These are phyloP conservation scores for Trissonchulus latispiculum DNA, from an alignment of 2,888 invertebrate species.

Conservation along the genomic window DNA sequence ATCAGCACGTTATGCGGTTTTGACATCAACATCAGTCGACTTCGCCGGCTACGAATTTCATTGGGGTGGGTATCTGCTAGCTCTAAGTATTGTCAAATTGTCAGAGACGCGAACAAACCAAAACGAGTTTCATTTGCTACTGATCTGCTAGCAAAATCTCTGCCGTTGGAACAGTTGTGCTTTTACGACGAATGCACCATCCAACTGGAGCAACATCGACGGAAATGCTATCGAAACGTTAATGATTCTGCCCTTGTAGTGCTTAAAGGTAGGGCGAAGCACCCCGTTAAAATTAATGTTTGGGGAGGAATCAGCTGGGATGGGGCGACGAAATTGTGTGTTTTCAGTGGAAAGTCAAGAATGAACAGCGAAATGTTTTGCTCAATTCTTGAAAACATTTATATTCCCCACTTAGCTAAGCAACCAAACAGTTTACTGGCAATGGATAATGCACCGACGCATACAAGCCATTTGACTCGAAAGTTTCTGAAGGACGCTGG, in stretches of 20 bases:
- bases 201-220: neutral
- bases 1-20: too few species aligned
- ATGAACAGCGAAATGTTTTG: neutral
- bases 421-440: neutral
- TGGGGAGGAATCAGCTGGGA: too few species aligned
- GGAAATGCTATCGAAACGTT: too few species aligned
- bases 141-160: too few species aligned
- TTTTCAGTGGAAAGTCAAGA: neutral
- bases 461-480: too few species aligned
- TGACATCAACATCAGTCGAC: too few species aligned
- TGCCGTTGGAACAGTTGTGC: neutral
- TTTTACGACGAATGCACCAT: neutral
- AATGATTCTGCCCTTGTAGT: too few species aligned
- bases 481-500: neutral
- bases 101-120: too few species aligned
- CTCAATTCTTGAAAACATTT: neutral
- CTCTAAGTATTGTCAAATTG: too few species aligned
- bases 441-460: too few species aligned
- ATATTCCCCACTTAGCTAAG: neutral
- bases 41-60: neutral
- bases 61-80: neutral
- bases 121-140: too few species aligned
- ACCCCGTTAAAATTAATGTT: neutral
- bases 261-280: neutral
- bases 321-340: neutral